These are phyloP conservation scores for Neostethus bicornis DNA, from an alignment of 2,797 vertebrate species.

Conservation along the genomic window DNA sequence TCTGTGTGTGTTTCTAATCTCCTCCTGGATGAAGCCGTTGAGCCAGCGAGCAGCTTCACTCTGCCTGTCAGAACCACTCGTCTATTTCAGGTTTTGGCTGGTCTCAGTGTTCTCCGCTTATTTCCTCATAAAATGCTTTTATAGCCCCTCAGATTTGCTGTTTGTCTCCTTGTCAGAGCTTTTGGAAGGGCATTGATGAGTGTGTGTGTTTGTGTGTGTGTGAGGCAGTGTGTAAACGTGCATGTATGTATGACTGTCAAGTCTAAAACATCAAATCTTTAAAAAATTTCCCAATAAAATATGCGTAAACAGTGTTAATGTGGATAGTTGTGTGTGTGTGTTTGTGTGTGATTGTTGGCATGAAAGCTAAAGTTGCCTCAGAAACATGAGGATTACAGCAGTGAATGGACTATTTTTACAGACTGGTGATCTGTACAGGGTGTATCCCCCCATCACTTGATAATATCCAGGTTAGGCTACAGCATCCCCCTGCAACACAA, in stretches of 20 bases:
- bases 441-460: too few relatives aligned
- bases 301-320: conserved; percentile 7
- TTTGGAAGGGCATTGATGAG: conserved; percentile 49
- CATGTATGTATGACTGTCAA: conserved; percentile 18
- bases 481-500: too few relatives aligned
- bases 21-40: conserved; percentile 67
- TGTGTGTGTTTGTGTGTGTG: conserved; percentile 5
- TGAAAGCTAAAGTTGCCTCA: conserved; percentile 67
- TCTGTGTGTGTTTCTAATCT: conserved; percentile 69
- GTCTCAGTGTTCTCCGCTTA: conserved; percentile 7
- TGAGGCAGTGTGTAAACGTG: conserved; percentile 11
- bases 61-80: conserved; percentile 57
- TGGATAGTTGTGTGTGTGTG: conserved; percentile 17
- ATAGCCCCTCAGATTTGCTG: conserved; percentile 61
- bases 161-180: conserved; percentile 69
- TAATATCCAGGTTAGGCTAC: too few relatives aligned
- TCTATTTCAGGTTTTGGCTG: conserved; percentile 72
- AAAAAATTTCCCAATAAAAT: conserved; percentile 26
- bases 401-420: too few relatives aligned
- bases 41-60: conserved; percentile 54
- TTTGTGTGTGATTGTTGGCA: conserved; percentile 48
- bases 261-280: conserved; percentile 37
- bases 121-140: conserved; percentile 36
- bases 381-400: conserved; percentile 32
- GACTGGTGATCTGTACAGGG: too few relatives aligned